Conservation (phyloP, 2,888 invertebrate genomes). For the Tetheella fluctuosa region DNA sequence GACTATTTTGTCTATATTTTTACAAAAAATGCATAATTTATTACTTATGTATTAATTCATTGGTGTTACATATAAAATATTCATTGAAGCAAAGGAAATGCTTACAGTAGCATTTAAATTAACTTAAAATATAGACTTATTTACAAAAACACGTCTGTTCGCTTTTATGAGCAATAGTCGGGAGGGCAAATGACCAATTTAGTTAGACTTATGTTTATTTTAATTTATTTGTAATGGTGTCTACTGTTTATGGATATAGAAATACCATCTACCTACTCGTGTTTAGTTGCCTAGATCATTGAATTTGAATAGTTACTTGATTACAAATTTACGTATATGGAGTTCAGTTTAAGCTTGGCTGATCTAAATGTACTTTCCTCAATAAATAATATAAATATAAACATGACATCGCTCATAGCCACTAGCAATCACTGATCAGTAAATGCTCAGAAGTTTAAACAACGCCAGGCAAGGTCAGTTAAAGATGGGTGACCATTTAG, state of each 20-base stretch:
- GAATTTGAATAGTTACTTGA: neutral
- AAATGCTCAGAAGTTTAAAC: too few relatives aligned
- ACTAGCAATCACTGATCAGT: too few relatives aligned
- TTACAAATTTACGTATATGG: neutral
- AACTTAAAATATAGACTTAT: neutral
- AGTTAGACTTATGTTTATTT: neutral
- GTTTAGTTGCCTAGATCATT: neutral
- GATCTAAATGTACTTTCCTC: neutral
- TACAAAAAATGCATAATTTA: too few relatives aligned
- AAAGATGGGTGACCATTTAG: too few relatives aligned
- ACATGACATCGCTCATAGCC: too few relatives aligned
- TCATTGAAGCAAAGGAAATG: neutral
- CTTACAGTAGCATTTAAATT: neutral
- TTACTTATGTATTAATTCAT: neutral
- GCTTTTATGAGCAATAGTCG: neutral
- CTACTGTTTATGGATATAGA: neutral
- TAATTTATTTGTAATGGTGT: neutral
- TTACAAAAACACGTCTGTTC: neutral
- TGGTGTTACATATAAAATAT: neutral
- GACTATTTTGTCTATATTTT: too few relatives aligned
- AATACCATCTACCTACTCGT: constrained; percentile 5
- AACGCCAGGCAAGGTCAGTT: too few relatives aligned
- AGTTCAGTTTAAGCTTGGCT: neutral
- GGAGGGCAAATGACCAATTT: neutral
- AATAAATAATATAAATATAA: constrained; percentile 3